Percentiles rank a stretch among this genome's conserved stretches.
Evolutionary conservation across 2,113 vertebrate species (phyloP).

Genomic region (Saguinus midas): DNA sequence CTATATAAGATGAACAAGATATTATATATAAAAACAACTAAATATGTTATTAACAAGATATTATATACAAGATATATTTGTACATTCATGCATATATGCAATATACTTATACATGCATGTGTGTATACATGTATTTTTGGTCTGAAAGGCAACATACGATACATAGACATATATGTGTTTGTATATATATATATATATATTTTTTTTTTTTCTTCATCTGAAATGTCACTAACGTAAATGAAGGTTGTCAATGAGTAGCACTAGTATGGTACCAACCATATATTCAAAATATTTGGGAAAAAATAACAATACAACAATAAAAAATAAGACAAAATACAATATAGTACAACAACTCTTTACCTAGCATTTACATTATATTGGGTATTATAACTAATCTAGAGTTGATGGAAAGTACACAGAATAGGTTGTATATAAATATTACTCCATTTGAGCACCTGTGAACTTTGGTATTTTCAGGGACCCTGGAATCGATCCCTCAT

Average conservation of each 20-base stretch:
- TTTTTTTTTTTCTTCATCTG: background rate
- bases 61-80: background rate
- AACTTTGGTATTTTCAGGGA: background rate
- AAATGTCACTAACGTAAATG: background rate
- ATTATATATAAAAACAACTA: background rate
- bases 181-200: too few relatives aligned
- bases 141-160: too few relatives aligned
- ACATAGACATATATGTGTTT: background rate
- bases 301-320: too few relatives aligned
- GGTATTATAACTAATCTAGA: background rate
- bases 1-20: too few relatives aligned
- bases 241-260: background rate
- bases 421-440: background rate
- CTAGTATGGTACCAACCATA: background rate
- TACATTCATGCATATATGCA: too few relatives aligned
- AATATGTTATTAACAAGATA: background rate
- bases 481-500: background rate
- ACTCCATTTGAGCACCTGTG: background rate
- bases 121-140: background rate
- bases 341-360: too few relatives aligned
- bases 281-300: too few relatives aligned
- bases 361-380: too few relatives aligned
- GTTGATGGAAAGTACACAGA: background rate
- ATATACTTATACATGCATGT: background rate
- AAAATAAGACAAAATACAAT: too few relatives aligned